Conservation (phyloP, 2,797 vertebrate species). For the Botia almorhae region DNA sequence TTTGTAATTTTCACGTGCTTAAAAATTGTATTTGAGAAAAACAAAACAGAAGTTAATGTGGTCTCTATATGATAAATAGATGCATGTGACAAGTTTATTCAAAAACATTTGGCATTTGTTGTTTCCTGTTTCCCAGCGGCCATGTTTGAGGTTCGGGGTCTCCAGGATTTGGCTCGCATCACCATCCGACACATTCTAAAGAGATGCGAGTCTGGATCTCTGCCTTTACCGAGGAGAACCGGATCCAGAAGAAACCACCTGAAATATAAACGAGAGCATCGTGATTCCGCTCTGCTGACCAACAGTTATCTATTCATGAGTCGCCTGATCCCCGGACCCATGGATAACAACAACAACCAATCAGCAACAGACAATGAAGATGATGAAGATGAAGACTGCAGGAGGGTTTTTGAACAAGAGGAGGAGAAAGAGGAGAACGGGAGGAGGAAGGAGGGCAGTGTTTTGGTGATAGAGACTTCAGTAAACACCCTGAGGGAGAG, state of each 20-base stretch:
- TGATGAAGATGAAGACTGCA: slow-evolving; percentile 69
- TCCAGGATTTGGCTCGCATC: slow-evolving; percentile 87
- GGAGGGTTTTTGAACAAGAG: slow-evolving; percentile 50
- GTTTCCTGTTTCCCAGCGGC: slow-evolving; percentile 64
- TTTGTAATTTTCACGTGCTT: too few species aligned
- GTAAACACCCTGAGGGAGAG: slow-evolving; percentile 83
- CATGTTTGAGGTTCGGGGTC: slow-evolving; percentile 81
- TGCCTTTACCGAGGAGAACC: slow-evolving; percentile 62
- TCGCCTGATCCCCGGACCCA: slow-evolving; percentile 79
- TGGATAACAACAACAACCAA: slow-evolving; percentile 81
- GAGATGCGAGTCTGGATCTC: slow-evolving; percentile 59
- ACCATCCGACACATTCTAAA: slow-evolving; percentile 84
- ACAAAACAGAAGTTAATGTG: too few species aligned
- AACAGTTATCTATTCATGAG: slow-evolving; percentile 87
- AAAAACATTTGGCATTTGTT: not conserved
- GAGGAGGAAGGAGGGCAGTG: slow-evolving; percentile 59
- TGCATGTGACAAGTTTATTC: not conserved
- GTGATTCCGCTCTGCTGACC: slow-evolving; percentile 83
- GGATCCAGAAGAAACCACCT: slow-evolving; percentile 67
- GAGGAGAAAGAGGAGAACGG: slow-evolving; percentile 63
- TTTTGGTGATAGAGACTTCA: slow-evolving; percentile 78
- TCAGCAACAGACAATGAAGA: slow-evolving; percentile 61
- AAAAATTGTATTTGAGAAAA: too few species aligned
- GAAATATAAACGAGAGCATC: slow-evolving; percentile 77
- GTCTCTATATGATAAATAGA: not conserved